phyloP scores from a whole-genome alignment of 2,113 vertebrate genomes.

The Leptobrachium ailaonicum region DNA sequence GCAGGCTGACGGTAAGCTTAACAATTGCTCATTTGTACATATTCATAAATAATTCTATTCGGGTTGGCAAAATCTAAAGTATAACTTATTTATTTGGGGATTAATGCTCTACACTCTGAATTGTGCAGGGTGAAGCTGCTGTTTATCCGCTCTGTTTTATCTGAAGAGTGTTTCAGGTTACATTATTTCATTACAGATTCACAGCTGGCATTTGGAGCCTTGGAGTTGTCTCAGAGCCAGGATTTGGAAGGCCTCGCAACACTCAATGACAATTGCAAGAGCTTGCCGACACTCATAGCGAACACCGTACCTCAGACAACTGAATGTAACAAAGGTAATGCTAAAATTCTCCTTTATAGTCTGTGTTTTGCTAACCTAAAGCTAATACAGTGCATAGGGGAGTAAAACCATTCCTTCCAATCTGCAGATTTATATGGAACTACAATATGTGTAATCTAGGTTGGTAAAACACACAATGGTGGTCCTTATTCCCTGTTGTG shows the following conservation, averaged over 20 bases:
- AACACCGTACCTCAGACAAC: conserved; percentile 30
- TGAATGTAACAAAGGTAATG: conserved; percentile 34
- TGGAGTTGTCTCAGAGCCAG: conserved; percentile 90
- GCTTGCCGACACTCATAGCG: conserved; percentile 41
- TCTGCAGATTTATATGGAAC: too few species aligned
- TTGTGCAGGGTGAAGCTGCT: too few species aligned
- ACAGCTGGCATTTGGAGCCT: conserved; percentile 74
- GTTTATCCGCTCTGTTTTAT: too few species aligned
- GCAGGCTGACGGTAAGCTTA: conserved; percentile 62
- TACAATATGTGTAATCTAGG: too few species aligned
- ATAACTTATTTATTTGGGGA: too few species aligned
- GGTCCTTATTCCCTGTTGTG: too few species aligned
- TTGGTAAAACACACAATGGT: too few species aligned
- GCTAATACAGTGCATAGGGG: too few species aligned
- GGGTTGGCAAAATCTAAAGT: too few species aligned
- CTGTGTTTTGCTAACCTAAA: too few species aligned
- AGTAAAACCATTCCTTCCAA: too few species aligned
- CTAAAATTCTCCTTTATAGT: background rate
- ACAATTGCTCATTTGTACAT: background rate
- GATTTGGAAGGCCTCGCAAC: conserved; percentile 64
- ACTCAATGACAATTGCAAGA: conserved; percentile 42
- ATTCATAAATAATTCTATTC: background rate
- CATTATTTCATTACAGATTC: conserved; percentile 63
- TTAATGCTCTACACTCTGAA: too few species aligned
- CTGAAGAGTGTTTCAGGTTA: background rate